These are phyloP conservation scores for Acrobeloides nanus DNA, from an alignment of 2,888 invertebrate species.

Conservation along the genomic window DNA sequence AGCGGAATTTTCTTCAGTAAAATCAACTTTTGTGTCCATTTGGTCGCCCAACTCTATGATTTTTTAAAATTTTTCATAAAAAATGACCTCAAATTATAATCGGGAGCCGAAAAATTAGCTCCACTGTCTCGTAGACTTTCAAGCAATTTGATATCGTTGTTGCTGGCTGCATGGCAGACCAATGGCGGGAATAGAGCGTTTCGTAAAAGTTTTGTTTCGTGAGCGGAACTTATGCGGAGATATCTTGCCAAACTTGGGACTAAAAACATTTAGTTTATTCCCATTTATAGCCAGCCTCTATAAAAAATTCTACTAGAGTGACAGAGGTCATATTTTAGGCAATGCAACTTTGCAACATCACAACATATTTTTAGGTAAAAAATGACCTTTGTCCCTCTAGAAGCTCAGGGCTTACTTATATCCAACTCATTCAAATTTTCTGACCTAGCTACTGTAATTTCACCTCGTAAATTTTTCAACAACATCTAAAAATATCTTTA, in stretches of 20 bases:
- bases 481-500: constrained; percentile 63
- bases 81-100: constrained; percentile 72
- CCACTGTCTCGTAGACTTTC: constrained; percentile 57
- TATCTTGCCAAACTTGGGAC: constrained; percentile 47
- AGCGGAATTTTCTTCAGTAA: too few relatives aligned
- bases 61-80: too few relatives aligned
- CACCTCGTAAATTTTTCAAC: constrained; percentile 69
- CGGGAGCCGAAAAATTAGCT: constrained; percentile 68
- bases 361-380: too few relatives aligned
- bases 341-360: too few relatives aligned
- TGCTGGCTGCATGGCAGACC: constrained; percentile 64
- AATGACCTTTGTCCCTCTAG: background rate
- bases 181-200: constrained; percentile 67
- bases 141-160: constrained; percentile 46
- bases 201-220: constrained; percentile 41
- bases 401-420: constrained; percentile 35
- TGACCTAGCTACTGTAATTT: constrained; percentile 62
- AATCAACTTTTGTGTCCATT: too few relatives aligned
- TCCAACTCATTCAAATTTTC: constrained; percentile 41
- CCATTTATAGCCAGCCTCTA: background rate
- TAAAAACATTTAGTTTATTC: too few relatives aligned
- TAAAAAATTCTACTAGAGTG: background rate
- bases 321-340: too few relatives aligned
- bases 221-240: constrained; percentile 41
- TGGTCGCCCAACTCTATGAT: too few relatives aligned